Percentiles rank a stretch among this genome's conserved stretches.
phyloP scores from a whole-genome alignment of 1,140 invertebrate genomes.

The Heliconius congener region DNA sequence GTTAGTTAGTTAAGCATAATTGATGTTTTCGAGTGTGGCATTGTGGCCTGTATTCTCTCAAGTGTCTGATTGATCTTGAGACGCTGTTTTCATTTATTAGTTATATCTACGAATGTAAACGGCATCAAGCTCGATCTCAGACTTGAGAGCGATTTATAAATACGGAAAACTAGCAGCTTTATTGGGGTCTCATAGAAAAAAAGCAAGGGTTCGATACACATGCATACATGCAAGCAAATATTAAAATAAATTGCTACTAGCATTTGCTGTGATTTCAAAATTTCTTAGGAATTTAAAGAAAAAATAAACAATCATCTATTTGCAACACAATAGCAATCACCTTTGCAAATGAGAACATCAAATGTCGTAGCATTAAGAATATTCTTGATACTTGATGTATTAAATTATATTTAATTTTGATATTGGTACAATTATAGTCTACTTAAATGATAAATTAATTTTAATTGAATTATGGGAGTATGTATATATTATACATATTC shows the following conservation, averaged over 20 bases:
- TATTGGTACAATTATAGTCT: constrained; percentile 2
- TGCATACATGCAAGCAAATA: neutral
- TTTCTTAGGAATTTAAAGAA: neutral
- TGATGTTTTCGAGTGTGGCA: too few relatives aligned
- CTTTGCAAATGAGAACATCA: neutral
- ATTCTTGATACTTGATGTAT: neutral
- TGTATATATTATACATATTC: neutral
- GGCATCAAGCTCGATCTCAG: too few relatives aligned
- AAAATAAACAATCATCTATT: neutral
- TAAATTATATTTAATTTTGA: neutral
- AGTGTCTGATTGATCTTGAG: too few relatives aligned
- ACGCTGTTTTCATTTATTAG: too few relatives aligned
- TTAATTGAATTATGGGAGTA: neutral
- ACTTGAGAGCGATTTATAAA: too few relatives aligned
- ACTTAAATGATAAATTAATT: neutral
- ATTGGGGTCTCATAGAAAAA: neutral
- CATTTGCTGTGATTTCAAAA: neutral
- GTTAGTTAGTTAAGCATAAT: too few relatives aligned
- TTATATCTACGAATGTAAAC: too few relatives aligned
- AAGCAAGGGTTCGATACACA: neutral
- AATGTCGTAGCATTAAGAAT: neutral
- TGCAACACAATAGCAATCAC: neutral
- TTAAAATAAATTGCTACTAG: neutral
- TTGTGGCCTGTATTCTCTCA: too few relatives aligned
- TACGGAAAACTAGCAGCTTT: neutral